phyloP scores from a whole-genome alignment of 92 coral and sea anemone species.

The Anthopleura xanthogrammica region DNA sequence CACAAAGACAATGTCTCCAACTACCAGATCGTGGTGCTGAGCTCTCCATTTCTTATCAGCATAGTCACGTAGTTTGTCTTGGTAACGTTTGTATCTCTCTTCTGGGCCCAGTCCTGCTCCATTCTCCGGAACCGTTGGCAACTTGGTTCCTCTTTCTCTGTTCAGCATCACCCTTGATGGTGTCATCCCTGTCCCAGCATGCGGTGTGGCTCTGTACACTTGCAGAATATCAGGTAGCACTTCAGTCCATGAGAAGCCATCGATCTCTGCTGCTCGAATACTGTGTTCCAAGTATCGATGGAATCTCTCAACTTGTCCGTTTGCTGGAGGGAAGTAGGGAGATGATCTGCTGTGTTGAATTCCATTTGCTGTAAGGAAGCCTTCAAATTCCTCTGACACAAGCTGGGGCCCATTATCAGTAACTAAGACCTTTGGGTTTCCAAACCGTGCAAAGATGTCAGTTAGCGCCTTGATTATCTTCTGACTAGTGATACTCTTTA shows the following conservation, averaged over 20 bases:
- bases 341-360: conserved; percentile 51
- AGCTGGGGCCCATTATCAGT: conserved; percentile 49
- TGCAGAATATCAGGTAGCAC: conserved; percentile 46
- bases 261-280: conserved; percentile 42
- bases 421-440: conserved; percentile 54
- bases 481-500: conserved; percentile 34
- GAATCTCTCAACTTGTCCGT: conserved; percentile 50
- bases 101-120: conserved; percentile 4
- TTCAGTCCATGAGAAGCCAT: conserved; percentile 41
- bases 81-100: conserved; percentile 29
- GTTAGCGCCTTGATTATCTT: conserved; percentile 38
- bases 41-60: no score
- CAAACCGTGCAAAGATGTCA: conserved; percentile 49
- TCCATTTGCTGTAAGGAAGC: conserved; percentile 47
- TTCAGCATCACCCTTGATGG: conserved; percentile 45
- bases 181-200: conserved; percentile 46
- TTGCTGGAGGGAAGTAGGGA: conserved; percentile 49
- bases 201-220: conserved; percentile 52
- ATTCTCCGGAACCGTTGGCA: conserved; percentile 23
- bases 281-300: conserved; percentile 43
- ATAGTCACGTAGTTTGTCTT: conserved; percentile 14
- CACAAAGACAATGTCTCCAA: conserved; percentile 38
- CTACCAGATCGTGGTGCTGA: not conserved
- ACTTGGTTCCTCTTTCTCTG: conserved; percentile 41
- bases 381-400: conserved; percentile 48